Evolutionary conservation across 2,797 vertebrate species (phyloP), one percentile per base, ranked within the genome.

Genomic region (Myotis findleyi): DNA sequence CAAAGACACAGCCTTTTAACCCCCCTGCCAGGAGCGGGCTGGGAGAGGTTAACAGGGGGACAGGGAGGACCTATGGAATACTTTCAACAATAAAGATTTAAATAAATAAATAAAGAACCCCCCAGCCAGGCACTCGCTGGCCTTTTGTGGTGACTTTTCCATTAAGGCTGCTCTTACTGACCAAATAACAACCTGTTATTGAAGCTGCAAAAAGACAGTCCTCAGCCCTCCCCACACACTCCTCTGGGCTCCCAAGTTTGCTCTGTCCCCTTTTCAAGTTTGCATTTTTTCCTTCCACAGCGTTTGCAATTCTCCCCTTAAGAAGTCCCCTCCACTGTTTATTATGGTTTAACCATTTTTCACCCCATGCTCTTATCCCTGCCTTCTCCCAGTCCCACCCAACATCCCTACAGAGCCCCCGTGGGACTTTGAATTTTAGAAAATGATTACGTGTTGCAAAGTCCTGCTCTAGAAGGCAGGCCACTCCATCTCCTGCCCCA

Each of bases 161-260:
- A 82, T 92, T 79, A 47, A 84, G 21, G 38, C 47, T 95, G 30
- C 10, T 23, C 88, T 89, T 91, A 83, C 25, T 68, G n/a, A 93
- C 16, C 36, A 92, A 66, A 47, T 86, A 55, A 30, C 68, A 80
- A 90, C 53, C 53, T 68, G n/a, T 77, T 49, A 30, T 17, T 80
- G 30, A 92, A 57, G 47, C 75, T 44, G 12, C 36, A 51, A 73
- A 73, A 59, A 89, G 53, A 41, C 2, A 33, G 30, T 47, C 9
- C 27, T 77, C 6, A 9, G 36, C 7, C 18, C 30, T 83, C 25
- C 21, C 47, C 44, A 62, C 23, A 16, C 20, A 6, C 9, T 36
- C 64, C 38, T 38, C 5, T 5, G 25, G 47, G 8, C 27, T 85
- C 13, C 53, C 55, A 79, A 36, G 21, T 76, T 73, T 51, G n/a